Base-by-base conservation (phyloP, 23 tunicate genomes). In the Trididemnum miniatum region DNA sequence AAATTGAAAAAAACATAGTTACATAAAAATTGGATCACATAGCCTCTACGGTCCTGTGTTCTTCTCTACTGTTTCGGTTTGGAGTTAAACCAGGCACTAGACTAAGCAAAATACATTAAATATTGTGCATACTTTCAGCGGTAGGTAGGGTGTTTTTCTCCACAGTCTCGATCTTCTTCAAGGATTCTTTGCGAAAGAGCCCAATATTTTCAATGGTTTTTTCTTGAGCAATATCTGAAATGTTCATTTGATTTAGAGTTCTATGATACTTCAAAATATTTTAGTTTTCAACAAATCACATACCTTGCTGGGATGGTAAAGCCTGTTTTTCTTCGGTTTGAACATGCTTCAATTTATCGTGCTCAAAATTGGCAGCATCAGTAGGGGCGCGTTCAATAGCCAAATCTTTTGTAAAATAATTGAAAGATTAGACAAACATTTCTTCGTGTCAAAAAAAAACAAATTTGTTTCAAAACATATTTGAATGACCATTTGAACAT, bases 131-230 rank as follows among this genome's bases (percentile, higher is more conserved):
- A 91, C 97, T 72, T 71, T 91, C 97, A 32, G 79, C 77, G 7
- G 91, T 91, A 27, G 97, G 97, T 59, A 91, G 35, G 0, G 85
- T 54, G 75, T 91, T 86, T 77, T 91, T 91, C 77, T 83, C 97
- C 28, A 71, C 91, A 7, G 85, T 82, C 29, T 86, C 88, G 29
- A 65, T 86, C 71, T 86, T 87, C 59, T 91, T 87, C 79, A 91
- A 77, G 20, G 91, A 91, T 20, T 91, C 97, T 35, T 79, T 87
- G 40, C 78, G 78, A 77, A 91, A 91, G 59, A 76, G 35, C 3
- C 37, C 57, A 15, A 91, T 82, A 77, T 86, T 82, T 69, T 91
- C 80, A 59, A 91, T 86, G 5, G 97, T 91, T 35, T 86, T 86
- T 67, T 91, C 97, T 51, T 86, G 87, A 34, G 83, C 88, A 29